Evolutionary conservation across 2,888 invertebrate species (phyloP), one percentile per base, ranked within the genome.

Genomic region (Lasius platythorax): DNA sequence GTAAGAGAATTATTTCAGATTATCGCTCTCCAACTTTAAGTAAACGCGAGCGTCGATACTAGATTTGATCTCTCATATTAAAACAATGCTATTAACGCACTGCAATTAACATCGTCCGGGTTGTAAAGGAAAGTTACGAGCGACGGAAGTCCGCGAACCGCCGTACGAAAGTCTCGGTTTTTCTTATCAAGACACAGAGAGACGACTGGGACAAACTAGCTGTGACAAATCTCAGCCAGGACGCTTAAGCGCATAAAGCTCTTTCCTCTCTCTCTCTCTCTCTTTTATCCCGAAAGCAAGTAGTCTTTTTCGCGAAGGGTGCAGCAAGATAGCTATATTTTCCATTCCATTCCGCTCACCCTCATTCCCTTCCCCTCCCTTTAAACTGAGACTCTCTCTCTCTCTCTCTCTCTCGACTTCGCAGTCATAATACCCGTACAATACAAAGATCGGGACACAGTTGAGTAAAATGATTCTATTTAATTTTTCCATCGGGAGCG

Each of bases 401-500:
- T 23, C 23, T 23, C 23, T 23, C 23, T 23, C 23, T 83, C 86
- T 72, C 87, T 84, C 83, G 86, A 88, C 82, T 86, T 83, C 86
- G 46, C 75, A 85, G 66, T 91, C 86, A 30, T 90, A 87, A 89
- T 87, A 68, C 76, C 61, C 56, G 40, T 58, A 58, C 83, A 30
- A 18, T 28, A 75, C 83, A 28, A 23, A 46, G 72, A 83, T 82
- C 61, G 67, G 61, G 64, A 75, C 61, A 53, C 53, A 92, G 91
- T 92, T 94, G 88, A 90, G 90, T 89, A 92, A 94, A 94, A 94
- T 94, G 94, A 94, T 94, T 94, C 94, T 94, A 94, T 94, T 53
- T 95, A 94, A 94, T 94, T 95, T 94, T 94, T 94, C 93, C 94
- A 94, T 94, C 92, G 93, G 89, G 91, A 93, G 90, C 91, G 91